These are phyloP conservation scores for Dendronephthya gigantea DNA, from an alignment of 64 coral and sea anemone genomes.

Conservation along the genomic window DNA sequence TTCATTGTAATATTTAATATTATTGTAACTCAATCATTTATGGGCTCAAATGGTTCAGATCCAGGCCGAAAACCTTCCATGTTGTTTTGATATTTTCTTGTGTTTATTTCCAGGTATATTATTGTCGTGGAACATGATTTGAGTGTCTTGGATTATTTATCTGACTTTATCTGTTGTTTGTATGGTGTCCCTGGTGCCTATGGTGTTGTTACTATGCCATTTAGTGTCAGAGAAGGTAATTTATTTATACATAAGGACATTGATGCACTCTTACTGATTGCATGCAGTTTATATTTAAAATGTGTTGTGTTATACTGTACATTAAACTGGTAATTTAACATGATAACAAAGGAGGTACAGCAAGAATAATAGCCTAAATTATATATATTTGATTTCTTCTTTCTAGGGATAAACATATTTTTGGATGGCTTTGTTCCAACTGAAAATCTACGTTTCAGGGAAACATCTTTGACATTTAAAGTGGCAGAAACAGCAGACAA, in stretches of 20 bases:
- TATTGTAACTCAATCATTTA: neutral
- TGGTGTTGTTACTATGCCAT: conserved; percentile 89
- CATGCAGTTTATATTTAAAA: no score
- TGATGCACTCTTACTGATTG: no score
- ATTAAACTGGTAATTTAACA: no score
- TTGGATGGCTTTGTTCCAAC: conserved; percentile 99
- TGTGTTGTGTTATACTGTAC: no score
- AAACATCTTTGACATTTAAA: conserved; percentile 84
- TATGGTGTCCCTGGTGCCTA: conserved; percentile 89
- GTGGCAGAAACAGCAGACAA: conserved; percentile 95
- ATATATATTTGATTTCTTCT: neutral
- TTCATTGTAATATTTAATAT: neutral
- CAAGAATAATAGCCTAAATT: no score
- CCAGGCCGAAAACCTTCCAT: no score
- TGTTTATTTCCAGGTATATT: conserved; percentile 60
- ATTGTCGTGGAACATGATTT: conserved; percentile 99
- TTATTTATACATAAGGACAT: no score
- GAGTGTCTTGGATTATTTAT: conserved; percentile 94
- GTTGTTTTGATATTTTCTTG: no score
- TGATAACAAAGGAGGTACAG: no score
- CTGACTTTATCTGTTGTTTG: conserved; percentile 96
- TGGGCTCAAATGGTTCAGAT: no score
- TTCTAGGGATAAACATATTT: conserved; percentile 92
- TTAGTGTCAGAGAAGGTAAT: conserved; percentile 96
- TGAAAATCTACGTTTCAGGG: conserved; percentile 82